phyloP scores from a whole-genome alignment of 2,888 invertebrate species.

The Trissonchulus latispiculum region DNA sequence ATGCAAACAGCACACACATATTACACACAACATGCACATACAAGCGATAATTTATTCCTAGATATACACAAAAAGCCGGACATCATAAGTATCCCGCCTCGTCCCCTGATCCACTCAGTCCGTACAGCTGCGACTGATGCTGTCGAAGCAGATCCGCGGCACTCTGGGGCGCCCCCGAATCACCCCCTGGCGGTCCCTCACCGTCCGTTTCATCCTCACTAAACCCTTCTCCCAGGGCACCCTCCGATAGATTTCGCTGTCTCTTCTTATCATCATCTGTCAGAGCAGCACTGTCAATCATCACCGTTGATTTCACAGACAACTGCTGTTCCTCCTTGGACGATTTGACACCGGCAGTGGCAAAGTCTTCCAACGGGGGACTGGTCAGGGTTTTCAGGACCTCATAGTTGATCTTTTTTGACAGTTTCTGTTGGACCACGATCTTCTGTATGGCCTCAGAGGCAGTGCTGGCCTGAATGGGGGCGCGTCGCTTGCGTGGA shows the following conservation, averaged over 20 bases:
- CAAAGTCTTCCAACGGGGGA: neutral
- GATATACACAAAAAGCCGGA: no score
- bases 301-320: neutral
- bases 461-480: slow-evolving; percentile 45
- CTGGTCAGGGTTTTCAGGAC: slow-evolving; percentile 54
- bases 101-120: no score
- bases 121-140: slow-evolving; percentile 13
- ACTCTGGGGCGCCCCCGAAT: no score
- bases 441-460: slow-evolving; percentile 93
- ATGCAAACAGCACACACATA: no score
- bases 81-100: no score
- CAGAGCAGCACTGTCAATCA: neutral
- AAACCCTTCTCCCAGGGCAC: no score
- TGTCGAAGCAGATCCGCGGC: slow-evolving; percentile 1
- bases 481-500: slow-evolving; percentile 28
- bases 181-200: no score
- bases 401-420: slow-evolving; percentile 94
- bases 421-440: slow-evolving; percentile 86
- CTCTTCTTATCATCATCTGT: no score
- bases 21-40: no score
- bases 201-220: neutral
- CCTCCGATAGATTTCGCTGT: neutral
- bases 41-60: no score
- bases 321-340: neutral
- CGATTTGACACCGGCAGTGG: neutral